Conservation (phyloP, 2,113 vertebrate genomes). For the Ochotona princeps region DNA sequence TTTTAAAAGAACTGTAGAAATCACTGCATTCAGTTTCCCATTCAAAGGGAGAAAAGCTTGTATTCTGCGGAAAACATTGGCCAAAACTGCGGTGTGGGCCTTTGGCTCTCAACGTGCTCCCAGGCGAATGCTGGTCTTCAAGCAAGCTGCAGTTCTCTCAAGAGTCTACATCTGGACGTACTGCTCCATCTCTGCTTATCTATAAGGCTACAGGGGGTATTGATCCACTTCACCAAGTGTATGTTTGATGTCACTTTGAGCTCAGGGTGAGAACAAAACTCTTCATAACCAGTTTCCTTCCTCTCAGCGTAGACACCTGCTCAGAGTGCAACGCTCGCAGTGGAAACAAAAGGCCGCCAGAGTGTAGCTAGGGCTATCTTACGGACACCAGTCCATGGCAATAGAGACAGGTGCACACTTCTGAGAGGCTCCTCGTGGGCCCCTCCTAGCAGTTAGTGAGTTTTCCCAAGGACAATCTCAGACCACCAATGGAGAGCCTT, state of each 20-base stretch:
- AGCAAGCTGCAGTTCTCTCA: not conserved
- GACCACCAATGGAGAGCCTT: not conserved
- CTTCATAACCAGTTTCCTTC: not conserved
- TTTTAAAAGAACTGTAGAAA: conserved; percentile 18
- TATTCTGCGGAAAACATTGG: not conserved
- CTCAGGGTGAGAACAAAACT: not conserved
- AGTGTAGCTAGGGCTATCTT: not conserved
- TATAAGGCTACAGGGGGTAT: not conserved
- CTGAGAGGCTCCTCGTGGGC: not conserved
- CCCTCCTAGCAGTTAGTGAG: not conserved
- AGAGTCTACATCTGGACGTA: not conserved
- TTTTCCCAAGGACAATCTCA: not conserved
- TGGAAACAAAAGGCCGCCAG: not conserved
- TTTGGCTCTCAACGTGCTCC: not conserved
- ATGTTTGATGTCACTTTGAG: not conserved
- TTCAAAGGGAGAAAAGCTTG: not conserved
- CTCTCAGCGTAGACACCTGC: not conserved
- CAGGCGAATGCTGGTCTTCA: not conserved
- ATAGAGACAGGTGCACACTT: not conserved
- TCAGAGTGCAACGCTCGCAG: not conserved
- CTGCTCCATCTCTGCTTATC: not conserved
- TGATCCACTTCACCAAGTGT: not conserved
- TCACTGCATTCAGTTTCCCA: not conserved
- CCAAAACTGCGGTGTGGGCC: too few species aligned
- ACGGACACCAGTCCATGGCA: not conserved